These are phyloP conservation scores for Notothenia rossii DNA, from an alignment of 2,113 vertebrate species.

Conservation along the genomic window DNA sequence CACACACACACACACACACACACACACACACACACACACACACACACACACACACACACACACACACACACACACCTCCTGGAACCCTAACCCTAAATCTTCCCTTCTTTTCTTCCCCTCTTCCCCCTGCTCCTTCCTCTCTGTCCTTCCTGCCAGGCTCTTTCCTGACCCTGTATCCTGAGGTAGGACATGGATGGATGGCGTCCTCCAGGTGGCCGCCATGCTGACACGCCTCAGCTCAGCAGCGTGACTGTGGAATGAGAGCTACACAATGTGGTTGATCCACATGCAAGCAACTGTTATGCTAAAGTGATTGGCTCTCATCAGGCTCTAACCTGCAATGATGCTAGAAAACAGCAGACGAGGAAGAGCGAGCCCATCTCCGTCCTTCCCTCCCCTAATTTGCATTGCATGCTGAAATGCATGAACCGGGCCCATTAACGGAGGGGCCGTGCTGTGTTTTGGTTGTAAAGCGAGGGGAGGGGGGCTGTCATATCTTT, in stretches of 20 bases:
- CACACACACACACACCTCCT: too few relatives aligned
- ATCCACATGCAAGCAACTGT: constrained; percentile 95
- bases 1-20: too few relatives aligned
- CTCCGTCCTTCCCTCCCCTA: constrained; percentile 73
- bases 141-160: background rate
- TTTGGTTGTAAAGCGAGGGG: constrained; percentile 67
- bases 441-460: constrained; percentile 71
- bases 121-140: too few relatives aligned
- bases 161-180: background rate
- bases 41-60: too few relatives aligned
- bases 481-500: constrained; percentile 77
- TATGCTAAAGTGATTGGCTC: constrained; percentile 92
- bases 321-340: constrained; percentile 86
- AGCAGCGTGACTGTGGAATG: constrained; percentile 40
- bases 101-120: background rate
- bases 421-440: constrained; percentile 80
- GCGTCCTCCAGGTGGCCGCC: constrained; percentile 25
- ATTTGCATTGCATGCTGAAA: constrained; percentile 83
- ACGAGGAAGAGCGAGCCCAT: constrained; percentile 49
- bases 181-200: constrained; percentile 35
- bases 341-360: constrained; percentile 86
- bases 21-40: too few relatives aligned
- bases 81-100: too few relatives aligned
- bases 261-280: constrained; percentile 81
- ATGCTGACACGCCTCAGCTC: constrained; percentile 51